Conservation (phyloP, 2,888 invertebrate species). For the Ophion obscuratus region DNA sequence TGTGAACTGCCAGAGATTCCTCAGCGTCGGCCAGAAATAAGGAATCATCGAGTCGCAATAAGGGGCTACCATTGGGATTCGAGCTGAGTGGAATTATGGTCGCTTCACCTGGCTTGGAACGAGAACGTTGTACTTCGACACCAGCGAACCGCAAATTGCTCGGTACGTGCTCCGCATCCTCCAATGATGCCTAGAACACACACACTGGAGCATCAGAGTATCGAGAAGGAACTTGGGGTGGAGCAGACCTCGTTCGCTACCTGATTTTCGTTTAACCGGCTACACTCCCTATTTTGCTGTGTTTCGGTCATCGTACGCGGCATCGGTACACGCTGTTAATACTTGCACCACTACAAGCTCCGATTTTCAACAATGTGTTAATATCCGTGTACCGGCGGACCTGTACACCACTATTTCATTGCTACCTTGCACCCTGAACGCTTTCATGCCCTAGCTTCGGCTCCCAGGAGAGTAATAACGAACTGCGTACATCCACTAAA, state of each 20-base stretch:
- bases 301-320: slow-evolving; percentile 46
- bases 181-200: slow-evolving; percentile 20
- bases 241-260: slow-evolving; percentile 29
- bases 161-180: slow-evolving; percentile 78
- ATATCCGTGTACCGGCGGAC: slow-evolving; percentile 21
- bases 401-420: slow-evolving; percentile 50
- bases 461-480: slow-evolving; percentile 77
- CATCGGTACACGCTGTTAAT: slow-evolving; percentile 35
- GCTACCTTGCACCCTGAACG: slow-evolving; percentile 30
- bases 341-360: slow-evolving; percentile 25
- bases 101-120: slow-evolving; percentile 32
- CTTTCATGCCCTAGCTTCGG: slow-evolving; percentile 38
- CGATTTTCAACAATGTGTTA: slow-evolving; percentile 15
- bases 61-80: neutral
- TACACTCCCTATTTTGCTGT: slow-evolving; percentile 28
- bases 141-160: slow-evolving; percentile 72
- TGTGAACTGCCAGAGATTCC: neutral
- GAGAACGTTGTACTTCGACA: slow-evolving; percentile 62
- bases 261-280: slow-evolving; percentile 34
- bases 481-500: slow-evolving; percentile 76
- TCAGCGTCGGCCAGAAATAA: neutral
- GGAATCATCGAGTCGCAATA: neutral
- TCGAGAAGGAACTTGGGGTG: slow-evolving; percentile 3
- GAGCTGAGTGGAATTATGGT: slow-evolving; percentile 60
- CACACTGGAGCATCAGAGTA: slow-evolving; percentile 1